Percentiles rank a stretch among this genome's conserved stretches.
These are phyloP conservation scores for Chironex yamaguchii DNA, from an alignment of 30 jellyfish, hydroid and myxozoan species.

Conservation along the genomic window DNA sequence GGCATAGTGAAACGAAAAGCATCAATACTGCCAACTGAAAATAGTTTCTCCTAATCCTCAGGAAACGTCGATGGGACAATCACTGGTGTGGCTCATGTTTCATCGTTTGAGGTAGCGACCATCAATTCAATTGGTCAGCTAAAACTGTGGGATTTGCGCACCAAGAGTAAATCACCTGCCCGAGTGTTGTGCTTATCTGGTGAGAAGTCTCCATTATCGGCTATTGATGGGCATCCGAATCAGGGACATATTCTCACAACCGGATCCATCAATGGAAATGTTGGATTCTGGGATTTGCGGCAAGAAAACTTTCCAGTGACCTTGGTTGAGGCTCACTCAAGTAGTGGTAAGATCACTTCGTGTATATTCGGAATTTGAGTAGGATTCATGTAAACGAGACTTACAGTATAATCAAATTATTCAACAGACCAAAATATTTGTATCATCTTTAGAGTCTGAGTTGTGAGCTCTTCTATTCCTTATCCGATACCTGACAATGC, in stretches of 20 bases:
- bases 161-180: slow-evolving; percentile 63
- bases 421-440: no score
- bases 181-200: slow-evolving; percentile 80
- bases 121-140: slow-evolving; percentile 81
- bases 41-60: no score
- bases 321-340: slow-evolving; percentile 83
- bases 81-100: slow-evolving; percentile 48
- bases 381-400: no score
- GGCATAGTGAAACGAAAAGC: no score
- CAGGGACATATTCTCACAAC: slow-evolving; percentile 87
- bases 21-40: no score
- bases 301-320: slow-evolving; percentile 87
- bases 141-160: slow-evolving; percentile 86
- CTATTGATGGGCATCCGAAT: slow-evolving; percentile 90
- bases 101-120: slow-evolving; percentile 75
- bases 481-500: no score
- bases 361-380: no score
- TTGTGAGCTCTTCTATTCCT: no score
- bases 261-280: slow-evolving; percentile 93
- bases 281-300: slow-evolving; percentile 93
- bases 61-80: slow-evolving; percentile 82
- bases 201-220: slow-evolving; percentile 79
- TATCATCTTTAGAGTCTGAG: no score
- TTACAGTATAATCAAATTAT: no score
- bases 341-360: slow-evolving; percentile 37